Evolutionary conservation across 1,140 invertebrate species (phyloP).

Genomic region (Tetramorium parvispinum): DNA sequence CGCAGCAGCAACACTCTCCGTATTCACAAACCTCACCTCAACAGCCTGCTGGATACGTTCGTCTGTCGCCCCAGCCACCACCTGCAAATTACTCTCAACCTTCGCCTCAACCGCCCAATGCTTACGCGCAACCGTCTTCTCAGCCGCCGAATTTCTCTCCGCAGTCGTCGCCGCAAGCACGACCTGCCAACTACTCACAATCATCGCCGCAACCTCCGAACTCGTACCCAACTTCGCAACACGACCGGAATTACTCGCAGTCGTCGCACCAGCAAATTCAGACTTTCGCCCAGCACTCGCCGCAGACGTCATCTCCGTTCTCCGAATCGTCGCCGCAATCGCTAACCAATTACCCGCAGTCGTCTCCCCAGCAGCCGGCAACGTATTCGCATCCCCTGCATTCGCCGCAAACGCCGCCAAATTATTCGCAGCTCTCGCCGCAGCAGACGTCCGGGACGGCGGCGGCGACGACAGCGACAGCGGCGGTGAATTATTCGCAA

Average conservation of each 20-base stretch:
- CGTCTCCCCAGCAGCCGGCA: slow-evolving; percentile 71
- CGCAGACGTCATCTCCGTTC: slow-evolving; percentile 60
- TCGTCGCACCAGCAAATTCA: slow-evolving; percentile 77
- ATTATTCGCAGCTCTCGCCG: slow-evolving; percentile 75
- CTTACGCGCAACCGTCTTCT: slow-evolving; percentile 77
- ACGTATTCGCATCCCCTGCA: slow-evolving; percentile 72
- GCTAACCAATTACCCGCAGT: slow-evolving; percentile 66
- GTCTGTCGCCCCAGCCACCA: slow-evolving; percentile 77
- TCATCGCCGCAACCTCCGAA: slow-evolving; percentile 79
- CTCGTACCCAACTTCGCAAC: slow-evolving; percentile 73
- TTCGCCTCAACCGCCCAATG: slow-evolving; percentile 73
- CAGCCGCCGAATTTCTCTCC: slow-evolving; percentile 74
- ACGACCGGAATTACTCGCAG: slow-evolving; percentile 76
- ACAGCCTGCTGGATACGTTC: slow-evolving; percentile 77
- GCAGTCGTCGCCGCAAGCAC: slow-evolving; percentile 77
- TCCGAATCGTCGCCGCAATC: slow-evolving; percentile 67
- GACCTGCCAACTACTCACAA: slow-evolving; percentile 77
- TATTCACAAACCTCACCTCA: slow-evolving; percentile 81
- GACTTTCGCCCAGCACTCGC: slow-evolving; percentile 62
- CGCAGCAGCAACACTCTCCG: slow-evolving; percentile 74
- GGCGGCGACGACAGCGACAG: slow-evolving; percentile 65
- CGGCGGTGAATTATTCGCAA: slow-evolving; percentile 75
- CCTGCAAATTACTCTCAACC: slow-evolving; percentile 77
- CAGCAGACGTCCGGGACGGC: slow-evolving; percentile 70
- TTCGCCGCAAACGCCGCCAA: slow-evolving; percentile 72